phyloP scores from a whole-genome alignment of 2,113 vertebrate genomes.

The Merops nubicus region DNA sequence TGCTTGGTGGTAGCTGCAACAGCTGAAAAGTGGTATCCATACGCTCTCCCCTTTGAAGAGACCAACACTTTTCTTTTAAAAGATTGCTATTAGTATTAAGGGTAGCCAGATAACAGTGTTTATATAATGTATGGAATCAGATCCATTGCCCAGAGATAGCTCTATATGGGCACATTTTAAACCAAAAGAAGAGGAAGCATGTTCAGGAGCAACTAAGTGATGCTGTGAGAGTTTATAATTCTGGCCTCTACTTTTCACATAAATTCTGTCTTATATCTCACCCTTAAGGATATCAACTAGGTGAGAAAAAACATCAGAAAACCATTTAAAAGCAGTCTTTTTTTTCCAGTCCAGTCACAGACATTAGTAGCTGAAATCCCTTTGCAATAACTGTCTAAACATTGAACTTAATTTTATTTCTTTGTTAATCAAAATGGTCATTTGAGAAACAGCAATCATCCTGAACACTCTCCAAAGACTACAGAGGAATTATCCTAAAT shows the following conservation, averaged over 20 bases:
- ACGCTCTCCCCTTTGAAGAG: neutral
- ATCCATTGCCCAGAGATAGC: neutral
- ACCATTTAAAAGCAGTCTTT: fast-evolving
- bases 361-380: slow-evolving; percentile 25
- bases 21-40: neutral
- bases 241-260: neutral
- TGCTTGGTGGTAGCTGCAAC: neutral
- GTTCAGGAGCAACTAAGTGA: neutral
- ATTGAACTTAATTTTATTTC: slow-evolving; percentile 20
- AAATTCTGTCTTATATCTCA: neutral
- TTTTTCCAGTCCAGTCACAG: neutral
- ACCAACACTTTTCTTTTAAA: neutral
- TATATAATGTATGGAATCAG: neutral
- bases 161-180: neutral
- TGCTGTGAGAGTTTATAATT: neutral
- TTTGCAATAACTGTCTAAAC: slow-evolving; percentile 26
- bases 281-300: neutral
- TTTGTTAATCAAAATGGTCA: slow-evolving; percentile 47
- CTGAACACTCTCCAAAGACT: slow-evolving; percentile 22
- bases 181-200: neutral
- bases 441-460: slow-evolving; percentile 30
- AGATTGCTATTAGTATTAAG: neutral
- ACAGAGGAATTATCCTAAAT: neutral
- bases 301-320: neutral
- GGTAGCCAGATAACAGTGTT: neutral